Evolutionary conservation across 2,888 invertebrate species (phyloP).

Genomic region (Latrodectus hesperus): DNA sequence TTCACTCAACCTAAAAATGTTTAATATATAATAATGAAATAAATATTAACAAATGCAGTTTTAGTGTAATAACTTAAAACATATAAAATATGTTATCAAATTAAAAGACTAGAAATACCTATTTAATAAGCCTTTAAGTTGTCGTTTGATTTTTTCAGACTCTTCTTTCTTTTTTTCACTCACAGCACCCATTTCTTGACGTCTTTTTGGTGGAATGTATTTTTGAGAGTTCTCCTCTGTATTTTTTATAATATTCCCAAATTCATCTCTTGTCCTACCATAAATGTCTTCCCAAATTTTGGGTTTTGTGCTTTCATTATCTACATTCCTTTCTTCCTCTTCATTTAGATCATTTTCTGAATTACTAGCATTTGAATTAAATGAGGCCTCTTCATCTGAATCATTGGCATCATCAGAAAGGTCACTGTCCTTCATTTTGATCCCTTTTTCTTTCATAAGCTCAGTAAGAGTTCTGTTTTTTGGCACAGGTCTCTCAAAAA

Average conservation of each 20-base stretch:
- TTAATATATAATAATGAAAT: background rate
- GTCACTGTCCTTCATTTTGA: background rate
- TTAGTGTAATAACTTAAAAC: background rate
- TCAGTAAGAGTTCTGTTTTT: slow-evolving; percentile 48
- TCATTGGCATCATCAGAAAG: background rate
- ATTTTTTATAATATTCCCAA: slow-evolving; percentile 83
- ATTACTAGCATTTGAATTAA: slow-evolving; percentile 13
- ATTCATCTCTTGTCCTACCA: slow-evolving; percentile 86
- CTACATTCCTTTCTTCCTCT: background rate
- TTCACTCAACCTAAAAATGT: slow-evolving; percentile 81
- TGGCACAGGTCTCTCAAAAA: background rate
- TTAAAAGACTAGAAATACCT: slow-evolving; percentile 73
- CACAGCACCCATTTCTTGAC: slow-evolving; percentile 78
- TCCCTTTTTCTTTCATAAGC: slow-evolving; percentile 31
- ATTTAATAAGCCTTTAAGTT: slow-evolving; percentile 91
- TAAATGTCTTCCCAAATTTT: slow-evolving; percentile 91
- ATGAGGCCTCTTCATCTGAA: background rate
- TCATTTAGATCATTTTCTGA: slow-evolving; percentile 32
- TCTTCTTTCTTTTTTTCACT: slow-evolving; percentile 75
- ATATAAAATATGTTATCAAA: slow-evolving; percentile 2
- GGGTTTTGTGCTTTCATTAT: slow-evolving; percentile 17
- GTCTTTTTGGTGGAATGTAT: slow-evolving; percentile 89
- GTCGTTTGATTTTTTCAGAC: slow-evolving; percentile 82
- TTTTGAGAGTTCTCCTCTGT: slow-evolving; percentile 76
- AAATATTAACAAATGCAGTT: background rate